A percentile compares a stretch with the other conserved stretches of the same genome.
Conservation (phyloP, 1,140 invertebrate species). For the Drosophila parvula region DNA sequence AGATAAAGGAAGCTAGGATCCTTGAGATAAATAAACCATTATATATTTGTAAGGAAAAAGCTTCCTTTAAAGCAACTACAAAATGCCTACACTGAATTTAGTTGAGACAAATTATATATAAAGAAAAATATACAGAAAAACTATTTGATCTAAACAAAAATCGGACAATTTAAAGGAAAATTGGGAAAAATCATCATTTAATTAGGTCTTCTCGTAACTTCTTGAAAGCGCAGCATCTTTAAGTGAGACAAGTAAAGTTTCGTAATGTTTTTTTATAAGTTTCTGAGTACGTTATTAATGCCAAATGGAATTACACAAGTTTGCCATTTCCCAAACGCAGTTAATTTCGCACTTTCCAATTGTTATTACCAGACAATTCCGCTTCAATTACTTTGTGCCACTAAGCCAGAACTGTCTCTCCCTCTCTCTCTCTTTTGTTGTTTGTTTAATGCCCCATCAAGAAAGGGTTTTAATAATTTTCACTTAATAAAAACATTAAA, state of each 20-base stretch:
- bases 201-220: not conserved
- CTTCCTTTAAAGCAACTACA: not conserved
- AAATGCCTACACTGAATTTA: too few species aligned
- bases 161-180: too few species aligned
- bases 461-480: conserved; percentile 61
- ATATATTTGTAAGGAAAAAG: not conserved
- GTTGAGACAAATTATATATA: not conserved
- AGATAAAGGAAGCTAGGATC: not conserved
- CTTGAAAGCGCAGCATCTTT: not conserved
- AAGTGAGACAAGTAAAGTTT: not conserved
- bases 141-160: too few species aligned
- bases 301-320: conserved; percentile 15
- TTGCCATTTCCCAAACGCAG: not conserved
- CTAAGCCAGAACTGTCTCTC: conserved; percentile 32
- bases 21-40: not conserved
- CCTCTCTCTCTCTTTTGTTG: not conserved
- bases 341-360: conserved; percentile 23
- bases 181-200: not conserved
- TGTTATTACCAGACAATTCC: conserved; percentile 33
- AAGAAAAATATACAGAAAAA: not conserved
- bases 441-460: conserved; percentile 6
- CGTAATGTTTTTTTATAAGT: conserved; percentile 1
- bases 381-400: conserved; percentile 23
- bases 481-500: conserved; percentile 70
- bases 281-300: not conserved